phyloP scores from a whole-genome alignment of 64 coral and sea anemone species.

The Exaiptasia diaphana region DNA sequence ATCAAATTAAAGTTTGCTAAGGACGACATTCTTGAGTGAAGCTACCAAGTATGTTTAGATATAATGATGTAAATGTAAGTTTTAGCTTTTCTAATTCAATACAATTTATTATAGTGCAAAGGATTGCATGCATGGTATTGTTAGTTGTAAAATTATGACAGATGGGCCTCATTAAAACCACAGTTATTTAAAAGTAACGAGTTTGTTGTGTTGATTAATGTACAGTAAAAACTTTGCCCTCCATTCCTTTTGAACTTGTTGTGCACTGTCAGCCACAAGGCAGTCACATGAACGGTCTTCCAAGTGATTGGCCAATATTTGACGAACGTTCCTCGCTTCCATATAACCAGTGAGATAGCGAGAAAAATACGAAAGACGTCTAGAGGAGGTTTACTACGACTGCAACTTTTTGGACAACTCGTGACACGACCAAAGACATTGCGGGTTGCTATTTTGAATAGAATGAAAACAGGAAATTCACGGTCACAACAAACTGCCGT shows the following conservation, averaged over 20 bases:
- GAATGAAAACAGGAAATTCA: too few relatives aligned
- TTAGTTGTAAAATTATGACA: not conserved
- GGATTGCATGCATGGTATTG: not conserved
- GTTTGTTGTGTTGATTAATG: not conserved
- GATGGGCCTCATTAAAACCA: conserved; percentile 17
- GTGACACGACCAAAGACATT: too few relatives aligned
- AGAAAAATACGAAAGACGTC: too few relatives aligned
- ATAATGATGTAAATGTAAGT: not conserved
- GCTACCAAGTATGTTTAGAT: not conserved
- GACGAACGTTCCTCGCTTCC: too few relatives aligned
- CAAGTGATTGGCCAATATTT: not conserved
- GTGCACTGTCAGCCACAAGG: not conserved
- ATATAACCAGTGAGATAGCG: too few relatives aligned
- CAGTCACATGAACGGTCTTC: not conserved
- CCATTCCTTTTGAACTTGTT: not conserved
- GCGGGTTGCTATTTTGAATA: too few relatives aligned
- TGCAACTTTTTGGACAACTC: too few relatives aligned
- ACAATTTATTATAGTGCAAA: conserved; percentile 15
- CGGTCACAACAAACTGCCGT: too few relatives aligned
- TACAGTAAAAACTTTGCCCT: not conserved
- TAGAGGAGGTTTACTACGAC: too few relatives aligned
- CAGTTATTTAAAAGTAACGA: conserved; percentile 12
- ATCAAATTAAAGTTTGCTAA: not conserved
- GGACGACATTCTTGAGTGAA: not conserved
- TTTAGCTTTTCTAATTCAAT: conserved; percentile 13